These are phyloP conservation scores for Eolophus roseicapilla DNA, from an alignment of 2,113 vertebrate genomes.

Conservation along the genomic window DNA sequence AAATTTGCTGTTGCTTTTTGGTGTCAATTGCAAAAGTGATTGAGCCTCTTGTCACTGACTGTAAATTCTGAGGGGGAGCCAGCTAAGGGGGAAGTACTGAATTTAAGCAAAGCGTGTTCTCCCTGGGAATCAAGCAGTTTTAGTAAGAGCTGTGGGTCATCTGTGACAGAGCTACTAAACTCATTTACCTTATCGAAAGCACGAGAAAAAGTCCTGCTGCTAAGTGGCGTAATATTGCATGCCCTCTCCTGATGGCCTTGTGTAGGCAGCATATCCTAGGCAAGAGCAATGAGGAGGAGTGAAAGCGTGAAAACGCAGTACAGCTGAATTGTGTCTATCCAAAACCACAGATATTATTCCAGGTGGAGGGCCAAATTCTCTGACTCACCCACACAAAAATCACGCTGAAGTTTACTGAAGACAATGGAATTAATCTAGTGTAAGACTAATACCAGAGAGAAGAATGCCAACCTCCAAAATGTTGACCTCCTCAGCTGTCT, in stretches of 20 bases:
- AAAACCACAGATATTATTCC: background rate
- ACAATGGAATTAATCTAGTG: background rate
- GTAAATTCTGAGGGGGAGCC: background rate
- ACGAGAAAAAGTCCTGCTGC: background rate
- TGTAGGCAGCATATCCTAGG: background rate
- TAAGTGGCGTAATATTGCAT: background rate
- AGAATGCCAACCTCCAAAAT: background rate
- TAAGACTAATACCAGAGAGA: background rate
- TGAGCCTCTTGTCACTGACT: background rate
- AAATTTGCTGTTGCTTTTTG: background rate
- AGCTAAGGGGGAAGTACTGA: background rate
- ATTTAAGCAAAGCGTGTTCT: background rate
- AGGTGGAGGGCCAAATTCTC: constrained; percentile 19
- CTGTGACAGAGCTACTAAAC: background rate
- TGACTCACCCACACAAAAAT: constrained; percentile 10
- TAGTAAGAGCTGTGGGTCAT: background rate
- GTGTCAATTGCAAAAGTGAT: background rate
- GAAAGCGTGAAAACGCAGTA: background rate
- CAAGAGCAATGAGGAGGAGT: background rate
- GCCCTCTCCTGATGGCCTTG: background rate
- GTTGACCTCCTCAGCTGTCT: background rate
- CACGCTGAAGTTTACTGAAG: background rate
- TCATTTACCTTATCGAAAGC: background rate
- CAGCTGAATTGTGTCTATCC: background rate
- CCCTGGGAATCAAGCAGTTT: background rate